Percentiles rank a stretch among this genome's conserved stretches.
phyloP scores from a whole-genome alignment of 2,797 vertebrate genomes.

The Pitangus sulphuratus region DNA sequence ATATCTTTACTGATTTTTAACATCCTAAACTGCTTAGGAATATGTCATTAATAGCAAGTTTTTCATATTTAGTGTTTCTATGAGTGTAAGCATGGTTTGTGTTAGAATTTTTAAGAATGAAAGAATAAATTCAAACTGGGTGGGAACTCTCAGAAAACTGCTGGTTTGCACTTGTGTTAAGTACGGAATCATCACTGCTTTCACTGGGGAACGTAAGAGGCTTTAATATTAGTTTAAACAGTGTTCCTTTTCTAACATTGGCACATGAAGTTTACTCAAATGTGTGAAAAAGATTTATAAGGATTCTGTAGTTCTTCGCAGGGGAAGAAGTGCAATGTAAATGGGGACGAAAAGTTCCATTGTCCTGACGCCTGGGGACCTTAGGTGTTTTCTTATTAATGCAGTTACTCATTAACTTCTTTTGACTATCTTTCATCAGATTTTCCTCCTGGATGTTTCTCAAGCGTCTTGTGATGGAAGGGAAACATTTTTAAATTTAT shows the following conservation, averaged over 20 bases:
- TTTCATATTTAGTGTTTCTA: not conserved
- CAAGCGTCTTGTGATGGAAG: constrained; percentile 59
- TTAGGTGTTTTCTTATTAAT: constrained; percentile 9
- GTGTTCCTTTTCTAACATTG: not conserved
- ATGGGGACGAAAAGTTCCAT: accelerated
- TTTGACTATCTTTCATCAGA: constrained; percentile 65
- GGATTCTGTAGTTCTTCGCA: not conserved
- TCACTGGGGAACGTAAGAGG: not conserved
- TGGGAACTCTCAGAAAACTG: not conserved
- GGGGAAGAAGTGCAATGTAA: not conserved
- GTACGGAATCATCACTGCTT: not conserved
- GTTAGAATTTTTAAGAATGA: not conserved
- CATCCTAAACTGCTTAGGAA: not conserved
- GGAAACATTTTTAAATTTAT: constrained; percentile 67
- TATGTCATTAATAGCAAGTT: not conserved
- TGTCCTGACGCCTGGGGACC: not conserved
- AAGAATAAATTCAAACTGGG: not conserved
- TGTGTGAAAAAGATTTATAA: not conserved
- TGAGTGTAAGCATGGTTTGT: not conserved
- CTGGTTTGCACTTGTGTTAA: not conserved
- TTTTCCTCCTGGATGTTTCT: constrained; percentile 68
- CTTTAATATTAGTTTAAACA: not conserved
- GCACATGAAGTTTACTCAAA: not conserved
- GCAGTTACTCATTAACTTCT: not conserved
- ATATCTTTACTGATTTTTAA: not conserved